Conservation (phyloP, 2,888 invertebrate genomes). For the Physocephala rufipes region DNA sequence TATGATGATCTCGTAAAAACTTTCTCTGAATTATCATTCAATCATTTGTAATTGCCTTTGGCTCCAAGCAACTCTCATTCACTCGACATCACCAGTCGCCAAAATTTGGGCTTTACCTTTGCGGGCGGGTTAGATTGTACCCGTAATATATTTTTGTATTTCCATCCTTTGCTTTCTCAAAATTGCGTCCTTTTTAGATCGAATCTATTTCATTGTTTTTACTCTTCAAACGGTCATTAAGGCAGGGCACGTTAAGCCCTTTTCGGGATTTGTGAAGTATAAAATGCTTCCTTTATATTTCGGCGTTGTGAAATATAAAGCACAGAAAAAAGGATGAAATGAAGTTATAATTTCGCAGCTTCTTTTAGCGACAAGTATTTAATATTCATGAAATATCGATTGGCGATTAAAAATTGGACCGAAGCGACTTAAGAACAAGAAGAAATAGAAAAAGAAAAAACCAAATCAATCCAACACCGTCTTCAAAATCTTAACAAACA, state of each 20-base stretch:
- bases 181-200: conserved; percentile 29
- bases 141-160: conserved; percentile 54
- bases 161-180: too few species aligned
- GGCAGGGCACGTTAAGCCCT: conserved; percentile 25
- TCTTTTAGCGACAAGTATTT: too few species aligned
- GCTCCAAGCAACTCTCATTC: conserved; percentile 38
- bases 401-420: too few species aligned
- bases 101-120: conserved; percentile 48
- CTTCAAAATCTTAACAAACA: too few species aligned
- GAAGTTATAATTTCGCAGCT: too few species aligned
- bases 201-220: conserved; percentile 36
- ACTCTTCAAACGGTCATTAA: conserved; percentile 35
- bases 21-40: conserved; percentile 56
- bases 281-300: too few species aligned
- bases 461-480: too few species aligned
- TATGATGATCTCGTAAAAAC: conserved; percentile 3
- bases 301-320: too few species aligned
- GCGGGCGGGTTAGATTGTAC: conserved; percentile 30
- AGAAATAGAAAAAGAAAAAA: too few species aligned
- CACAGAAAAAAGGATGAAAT: too few species aligned
- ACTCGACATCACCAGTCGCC: conserved; percentile 4
- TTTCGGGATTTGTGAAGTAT: neutral
- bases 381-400: conserved; percentile 28
- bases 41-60: conserved; percentile 58
- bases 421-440: too few species aligned